phyloP scores from a whole-genome alignment of 2,113 vertebrate species.

The Piaya cayana region DNA sequence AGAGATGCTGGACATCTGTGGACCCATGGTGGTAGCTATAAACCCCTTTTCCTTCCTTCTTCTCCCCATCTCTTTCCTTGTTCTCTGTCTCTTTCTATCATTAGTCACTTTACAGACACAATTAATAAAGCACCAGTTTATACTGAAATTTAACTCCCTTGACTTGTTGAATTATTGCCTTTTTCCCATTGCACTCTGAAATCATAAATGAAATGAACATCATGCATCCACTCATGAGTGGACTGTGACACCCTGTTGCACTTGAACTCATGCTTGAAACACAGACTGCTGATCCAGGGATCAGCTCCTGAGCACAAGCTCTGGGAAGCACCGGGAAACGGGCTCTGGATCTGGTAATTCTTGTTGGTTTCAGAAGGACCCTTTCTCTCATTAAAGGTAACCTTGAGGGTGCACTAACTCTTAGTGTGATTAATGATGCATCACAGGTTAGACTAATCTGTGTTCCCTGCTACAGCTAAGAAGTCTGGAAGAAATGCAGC shows the following conservation, averaged over 20 bases:
- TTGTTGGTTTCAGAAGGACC: neutral
- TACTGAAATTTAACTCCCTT: too few species aligned
- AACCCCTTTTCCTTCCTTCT: too few species aligned
- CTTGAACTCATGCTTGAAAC: neutral
- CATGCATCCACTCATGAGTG: too few species aligned
- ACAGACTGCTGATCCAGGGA: neutral
- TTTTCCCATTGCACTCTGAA: too few species aligned
- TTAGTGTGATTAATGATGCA: neutral
- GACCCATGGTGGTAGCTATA: too few species aligned
- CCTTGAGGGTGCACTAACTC: neutral
- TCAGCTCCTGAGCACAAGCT: neutral
- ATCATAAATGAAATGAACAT: too few species aligned
- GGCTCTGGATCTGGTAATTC: neutral
- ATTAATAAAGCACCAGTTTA: too few species aligned
- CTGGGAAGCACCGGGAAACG: neutral
- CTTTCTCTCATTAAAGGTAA: neutral
- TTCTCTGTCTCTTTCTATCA: too few species aligned
- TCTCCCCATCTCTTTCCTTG: too few species aligned
- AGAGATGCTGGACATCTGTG: too few species aligned
- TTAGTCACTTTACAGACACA: too few species aligned
- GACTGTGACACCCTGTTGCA: neutral
- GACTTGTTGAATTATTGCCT: too few species aligned
- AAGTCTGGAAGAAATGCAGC: neutral
- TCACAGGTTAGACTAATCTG: neutral
- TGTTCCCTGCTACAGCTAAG: neutral